Evolutionary conservation across 2,797 vertebrate species (phyloP).

Genomic region (Discoglossus pictus): DNA sequence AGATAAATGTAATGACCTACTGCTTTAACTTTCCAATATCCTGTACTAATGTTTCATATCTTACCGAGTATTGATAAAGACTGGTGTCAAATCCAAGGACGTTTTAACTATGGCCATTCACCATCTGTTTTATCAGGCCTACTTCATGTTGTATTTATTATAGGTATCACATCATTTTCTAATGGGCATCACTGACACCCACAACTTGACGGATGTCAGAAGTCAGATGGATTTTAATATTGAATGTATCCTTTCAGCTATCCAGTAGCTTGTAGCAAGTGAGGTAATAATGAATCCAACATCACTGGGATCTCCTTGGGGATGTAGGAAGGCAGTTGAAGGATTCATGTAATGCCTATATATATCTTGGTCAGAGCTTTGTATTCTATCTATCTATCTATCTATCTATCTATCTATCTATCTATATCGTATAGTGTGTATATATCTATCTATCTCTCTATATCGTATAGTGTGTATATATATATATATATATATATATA

Average conservation of each 20-base stretch:
- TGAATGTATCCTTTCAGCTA: slow-evolving; percentile 23
- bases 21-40: too few relatives aligned
- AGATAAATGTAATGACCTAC: too few relatives aligned
- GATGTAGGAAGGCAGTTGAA: slow-evolving; percentile 1
- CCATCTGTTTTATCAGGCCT: too few relatives aligned
- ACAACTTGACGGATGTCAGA: slow-evolving; percentile 20
- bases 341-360: slow-evolving; percentile 14
- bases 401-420: slow-evolving; percentile 4
- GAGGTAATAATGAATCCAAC: slow-evolving; percentile 12
- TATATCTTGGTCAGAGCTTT: not conserved
- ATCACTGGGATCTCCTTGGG: slow-evolving; percentile 2
- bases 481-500: too few relatives aligned
- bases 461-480: not conserved
- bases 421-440: not conserved
- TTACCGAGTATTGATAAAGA: too few relatives aligned
- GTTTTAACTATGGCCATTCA: too few relatives aligned
- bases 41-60: too few relatives aligned
- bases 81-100: too few relatives aligned
- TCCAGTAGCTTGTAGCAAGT: slow-evolving; percentile 10
- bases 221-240: slow-evolving; percentile 28
- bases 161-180: slow-evolving; percentile 14
- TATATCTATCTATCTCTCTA: not conserved
- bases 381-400: slow-evolving; percentile 14
- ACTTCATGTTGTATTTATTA: too few relatives aligned
- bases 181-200: slow-evolving; percentile 15